Percentiles rank a stretch among this genome's conserved stretches.
These are phyloP conservation scores for Tolmerus cingulatus DNA, from an alignment of 2,888 invertebrate genomes.

Conservation along the genomic window DNA sequence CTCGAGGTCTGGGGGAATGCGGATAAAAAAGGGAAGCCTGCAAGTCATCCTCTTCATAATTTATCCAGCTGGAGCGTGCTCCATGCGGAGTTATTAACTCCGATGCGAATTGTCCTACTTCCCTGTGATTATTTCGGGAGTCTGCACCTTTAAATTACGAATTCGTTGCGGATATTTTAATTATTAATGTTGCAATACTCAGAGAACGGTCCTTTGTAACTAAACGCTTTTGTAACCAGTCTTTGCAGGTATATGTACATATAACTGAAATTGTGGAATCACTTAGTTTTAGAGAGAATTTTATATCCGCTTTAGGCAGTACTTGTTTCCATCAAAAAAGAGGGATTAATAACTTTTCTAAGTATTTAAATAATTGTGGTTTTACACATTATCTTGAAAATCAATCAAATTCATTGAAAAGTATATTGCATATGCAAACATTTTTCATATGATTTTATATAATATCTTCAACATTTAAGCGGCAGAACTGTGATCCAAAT, in stretches of 20 bases:
- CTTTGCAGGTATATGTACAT: background rate
- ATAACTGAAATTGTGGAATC: too few species aligned
- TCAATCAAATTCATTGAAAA: too few species aligned
- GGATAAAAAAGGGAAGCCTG: constrained; percentile 13
- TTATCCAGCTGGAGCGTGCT: constrained; percentile 17
- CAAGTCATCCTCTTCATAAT: constrained; percentile 38
- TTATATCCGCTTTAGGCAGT: too few species aligned
- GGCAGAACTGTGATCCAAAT: background rate
- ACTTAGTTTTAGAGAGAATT: too few species aligned
- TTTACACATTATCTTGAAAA: too few species aligned
- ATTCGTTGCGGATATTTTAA: background rate
- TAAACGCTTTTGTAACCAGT: background rate
- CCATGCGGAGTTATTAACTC: constrained; percentile 18
- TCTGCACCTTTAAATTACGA: background rate
- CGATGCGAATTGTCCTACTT: background rate
- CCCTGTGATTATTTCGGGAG: background rate
- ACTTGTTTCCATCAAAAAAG: too few species aligned
- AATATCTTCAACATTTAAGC: background rate
- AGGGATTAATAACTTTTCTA: too few species aligned
- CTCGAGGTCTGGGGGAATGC: background rate
- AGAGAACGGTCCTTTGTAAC: background rate
- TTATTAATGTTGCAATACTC: background rate
- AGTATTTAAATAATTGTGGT: too few species aligned
- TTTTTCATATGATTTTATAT: background rate
- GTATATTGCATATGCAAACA: too few species aligned